These are phyloP conservation scores for Suillia variegata DNA, from an alignment of 2,888 invertebrate genomes.

Conservation along the genomic window DNA sequence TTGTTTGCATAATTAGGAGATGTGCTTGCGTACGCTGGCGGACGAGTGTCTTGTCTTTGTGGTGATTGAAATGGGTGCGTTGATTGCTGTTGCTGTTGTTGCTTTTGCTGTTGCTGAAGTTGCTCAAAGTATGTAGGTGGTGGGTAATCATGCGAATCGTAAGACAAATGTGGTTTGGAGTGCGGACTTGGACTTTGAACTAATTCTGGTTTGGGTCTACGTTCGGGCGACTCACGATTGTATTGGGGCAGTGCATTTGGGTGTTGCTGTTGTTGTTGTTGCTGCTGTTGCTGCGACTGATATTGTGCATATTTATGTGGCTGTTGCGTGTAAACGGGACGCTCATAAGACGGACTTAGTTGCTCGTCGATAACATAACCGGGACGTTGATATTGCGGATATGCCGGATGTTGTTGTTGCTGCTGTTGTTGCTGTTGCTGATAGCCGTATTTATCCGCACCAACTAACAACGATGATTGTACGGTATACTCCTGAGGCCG, in stretches of 20 bases:
- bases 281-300: not conserved
- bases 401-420: slow-evolving; percentile 19
- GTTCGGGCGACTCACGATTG: slow-evolving; percentile 27
- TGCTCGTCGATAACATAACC: slow-evolving; percentile 52
- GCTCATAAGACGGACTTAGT: slow-evolving; percentile 19
- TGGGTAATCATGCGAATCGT: slow-evolving; percentile 57
- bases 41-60: slow-evolving; percentile 24
- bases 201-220: slow-evolving; percentile 26
- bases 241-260: slow-evolving; percentile 27
- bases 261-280: slow-evolving; percentile 24
- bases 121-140: slow-evolving; percentile 51
- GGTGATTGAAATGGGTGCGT: slow-evolving; percentile 31
- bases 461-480: slow-evolving; percentile 49
- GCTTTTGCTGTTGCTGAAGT: slow-evolving; percentile 34
- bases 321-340: slow-evolving; percentile 12
- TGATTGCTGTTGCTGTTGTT: slow-evolving; percentile 24
- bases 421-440: slow-evolving; percentile 15
- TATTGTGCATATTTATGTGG: not conserved
- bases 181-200: slow-evolving; percentile 25
- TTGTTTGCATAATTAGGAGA: slow-evolving; percentile 59
- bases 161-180: slow-evolving; percentile 43
- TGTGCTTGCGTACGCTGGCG: slow-evolving; percentile 20
- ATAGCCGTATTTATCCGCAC: slow-evolving; percentile 4
- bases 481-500: slow-evolving; percentile 50
- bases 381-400: slow-evolving; percentile 39